Conservation (phyloP, 2,113 vertebrate species). For the Tapirus terrestris region DNA sequence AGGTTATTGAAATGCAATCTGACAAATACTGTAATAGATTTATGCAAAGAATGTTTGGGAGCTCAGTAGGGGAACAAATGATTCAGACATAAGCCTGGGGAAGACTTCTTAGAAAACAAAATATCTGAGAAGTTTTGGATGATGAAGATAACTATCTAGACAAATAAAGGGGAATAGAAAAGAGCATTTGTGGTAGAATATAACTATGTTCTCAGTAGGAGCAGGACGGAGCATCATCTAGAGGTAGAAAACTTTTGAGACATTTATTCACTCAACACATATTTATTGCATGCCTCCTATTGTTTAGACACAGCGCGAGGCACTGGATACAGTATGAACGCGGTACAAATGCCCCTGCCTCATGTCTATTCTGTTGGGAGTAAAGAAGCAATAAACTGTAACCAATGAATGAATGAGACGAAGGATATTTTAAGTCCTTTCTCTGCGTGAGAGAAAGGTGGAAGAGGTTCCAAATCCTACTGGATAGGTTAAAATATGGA, state of each 20-base stretch:
- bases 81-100: neutral
- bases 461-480: neutral
- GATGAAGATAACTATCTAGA: neutral
- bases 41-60: neutral
- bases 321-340: neutral
- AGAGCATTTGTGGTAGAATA: neutral
- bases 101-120: neutral
- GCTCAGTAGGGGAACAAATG: neutral
- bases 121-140: neutral
- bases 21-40: neutral
- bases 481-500: neutral
- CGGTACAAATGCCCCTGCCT: neutral
- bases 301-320: neutral
- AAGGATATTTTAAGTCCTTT: neutral
- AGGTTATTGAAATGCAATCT: neutral
- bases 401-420: neutral
- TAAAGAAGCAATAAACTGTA: neutral
- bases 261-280: neutral
- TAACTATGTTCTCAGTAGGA: neutral
- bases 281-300: neutral
- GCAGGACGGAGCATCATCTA: neutral
- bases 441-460: neutral
- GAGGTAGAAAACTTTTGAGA: neutral
- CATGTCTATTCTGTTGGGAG: fast-evolving
- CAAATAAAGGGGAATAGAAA: neutral